Evolutionary conservation across 1,140 invertebrate genomes (phyloP).

Genomic region (Apis dorsata): DNA sequence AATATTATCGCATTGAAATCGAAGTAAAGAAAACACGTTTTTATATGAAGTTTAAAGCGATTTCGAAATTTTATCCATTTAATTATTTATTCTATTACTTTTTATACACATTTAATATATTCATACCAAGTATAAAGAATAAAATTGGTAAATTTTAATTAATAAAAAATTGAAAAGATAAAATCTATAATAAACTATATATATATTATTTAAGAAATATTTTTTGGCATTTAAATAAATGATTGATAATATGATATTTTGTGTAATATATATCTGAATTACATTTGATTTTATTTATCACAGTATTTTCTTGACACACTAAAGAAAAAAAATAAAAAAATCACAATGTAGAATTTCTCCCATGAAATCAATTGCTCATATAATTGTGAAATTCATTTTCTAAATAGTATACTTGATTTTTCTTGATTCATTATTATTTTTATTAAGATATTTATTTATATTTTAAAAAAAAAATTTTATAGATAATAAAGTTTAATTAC

Average conservation of each 20-base stretch:
- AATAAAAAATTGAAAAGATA: background rate
- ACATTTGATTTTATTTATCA: background rate
- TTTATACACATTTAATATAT: background rate
- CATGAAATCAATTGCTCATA: constrained; percentile 3
- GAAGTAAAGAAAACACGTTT: background rate
- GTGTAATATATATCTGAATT: background rate
- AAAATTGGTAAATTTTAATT: background rate
- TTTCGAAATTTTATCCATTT: background rate
- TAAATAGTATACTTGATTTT: background rate
- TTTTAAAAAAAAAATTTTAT: background rate
- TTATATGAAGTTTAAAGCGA: background rate
- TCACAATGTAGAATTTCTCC: background rate
- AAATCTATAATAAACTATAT: too few relatives aligned
- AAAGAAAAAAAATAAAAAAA: background rate
- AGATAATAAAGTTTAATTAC: too few relatives aligned
- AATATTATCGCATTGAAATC: background rate
- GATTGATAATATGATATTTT: background rate
- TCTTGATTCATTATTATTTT: background rate
- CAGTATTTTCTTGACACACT: constrained; percentile 3
- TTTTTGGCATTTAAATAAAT: background rate
- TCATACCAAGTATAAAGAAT: background rate
- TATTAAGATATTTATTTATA: background rate
- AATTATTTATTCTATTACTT: background rate
- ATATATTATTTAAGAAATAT: background rate
- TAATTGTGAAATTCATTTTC: constrained; percentile 4